phyloP scores from a whole-genome alignment of 2,113 vertebrate species.

The Gnathonemus echidnorhynchus region DNA sequence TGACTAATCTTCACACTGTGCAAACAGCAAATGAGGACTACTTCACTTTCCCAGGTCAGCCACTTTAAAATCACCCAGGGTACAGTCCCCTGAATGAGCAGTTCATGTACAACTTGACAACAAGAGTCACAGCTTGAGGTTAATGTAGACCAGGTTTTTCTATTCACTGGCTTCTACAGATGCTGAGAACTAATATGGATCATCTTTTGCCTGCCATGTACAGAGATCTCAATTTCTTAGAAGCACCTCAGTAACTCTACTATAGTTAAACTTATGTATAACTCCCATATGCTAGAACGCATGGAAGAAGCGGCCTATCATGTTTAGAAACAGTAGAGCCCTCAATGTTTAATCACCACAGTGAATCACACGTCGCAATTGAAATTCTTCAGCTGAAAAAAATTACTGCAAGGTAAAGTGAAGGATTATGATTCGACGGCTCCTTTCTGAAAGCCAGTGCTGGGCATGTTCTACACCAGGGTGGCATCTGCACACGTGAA shows the following conservation, averaged over 20 bases:
- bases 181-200: neutral
- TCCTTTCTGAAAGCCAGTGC: slow-evolving; percentile 19
- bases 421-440: slow-evolving; percentile 33
- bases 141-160: neutral
- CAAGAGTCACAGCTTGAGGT: neutral
- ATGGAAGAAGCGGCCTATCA: neutral
- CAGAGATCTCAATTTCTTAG: neutral
- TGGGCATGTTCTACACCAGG: neutral
- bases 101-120: neutral
- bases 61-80: neutral
- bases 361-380: neutral
- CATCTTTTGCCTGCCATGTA: neutral
- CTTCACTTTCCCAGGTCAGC: neutral
- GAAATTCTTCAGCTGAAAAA: slow-evolving; percentile 5
- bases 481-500: neutral
- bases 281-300: neutral
- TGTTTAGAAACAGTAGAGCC: neutral
- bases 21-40: neutral
- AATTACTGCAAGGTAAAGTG: neutral
- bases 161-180: neutral
- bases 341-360: neutral
- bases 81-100: neutral
- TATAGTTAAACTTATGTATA: neutral
- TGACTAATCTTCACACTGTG: neutral
- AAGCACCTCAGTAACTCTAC: neutral